Evolutionary conservation across 2,797 vertebrate species (phyloP).

Genomic region (Urocyon cinereoargenteus): DNA sequence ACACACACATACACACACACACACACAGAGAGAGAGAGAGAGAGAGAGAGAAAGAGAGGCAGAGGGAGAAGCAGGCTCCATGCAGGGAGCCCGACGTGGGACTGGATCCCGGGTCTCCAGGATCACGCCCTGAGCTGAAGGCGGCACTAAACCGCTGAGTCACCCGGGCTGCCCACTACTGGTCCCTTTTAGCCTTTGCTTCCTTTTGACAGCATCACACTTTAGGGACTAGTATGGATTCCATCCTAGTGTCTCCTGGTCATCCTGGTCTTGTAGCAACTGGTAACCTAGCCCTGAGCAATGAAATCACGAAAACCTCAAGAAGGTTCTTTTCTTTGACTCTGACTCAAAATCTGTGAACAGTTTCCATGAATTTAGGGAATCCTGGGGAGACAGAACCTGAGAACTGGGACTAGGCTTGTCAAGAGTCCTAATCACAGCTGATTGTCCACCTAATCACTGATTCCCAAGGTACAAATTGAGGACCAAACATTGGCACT

Average conservation of each 20-base stretch:
- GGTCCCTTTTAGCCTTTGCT: neutral
- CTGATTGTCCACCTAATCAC: neutral
- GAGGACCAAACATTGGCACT: no score
- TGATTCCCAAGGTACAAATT: neutral
- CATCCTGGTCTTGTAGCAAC: neutral
- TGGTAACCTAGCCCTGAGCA: neutral
- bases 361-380: neutral
- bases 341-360: conserved; percentile 3
- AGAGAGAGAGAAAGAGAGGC: no score
- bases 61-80: no score
- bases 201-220: neutral
- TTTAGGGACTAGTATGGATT: neutral
- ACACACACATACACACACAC: no score
- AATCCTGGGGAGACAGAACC: neutral
- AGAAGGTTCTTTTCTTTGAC: neutral
- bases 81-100: no score
- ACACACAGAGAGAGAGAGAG: no score
- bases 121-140: no score
- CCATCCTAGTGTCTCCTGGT: neutral
- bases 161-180: no score
- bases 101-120: no score
- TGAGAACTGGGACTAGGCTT: neutral
- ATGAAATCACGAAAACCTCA: neutral
- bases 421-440: neutral
- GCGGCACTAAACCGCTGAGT: no score